Conservation (phyloP, 2,888 invertebrate genomes). For the Criorhina ranunculi region DNA sequence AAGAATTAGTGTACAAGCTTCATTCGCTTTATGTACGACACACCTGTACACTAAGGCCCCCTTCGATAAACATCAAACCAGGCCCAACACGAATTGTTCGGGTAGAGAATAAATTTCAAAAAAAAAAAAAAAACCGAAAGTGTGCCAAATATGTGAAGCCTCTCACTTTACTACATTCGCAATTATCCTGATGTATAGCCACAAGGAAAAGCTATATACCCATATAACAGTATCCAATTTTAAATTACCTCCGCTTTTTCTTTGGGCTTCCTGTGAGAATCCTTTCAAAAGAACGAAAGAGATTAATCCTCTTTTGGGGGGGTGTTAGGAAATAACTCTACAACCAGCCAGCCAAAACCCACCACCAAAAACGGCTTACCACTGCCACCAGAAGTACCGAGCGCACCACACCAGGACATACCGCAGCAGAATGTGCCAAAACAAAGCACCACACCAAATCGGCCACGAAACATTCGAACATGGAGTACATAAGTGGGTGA, state of each 20-base stretch:
- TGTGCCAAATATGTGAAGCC: conserved; percentile 7
- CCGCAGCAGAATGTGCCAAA: conserved; percentile 63
- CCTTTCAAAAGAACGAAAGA: conserved; percentile 71
- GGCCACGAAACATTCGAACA: conserved; percentile 64
- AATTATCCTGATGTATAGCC: conserved; percentile 74
- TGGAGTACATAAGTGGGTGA: conserved; percentile 52
- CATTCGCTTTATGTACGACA: conserved; percentile 10
- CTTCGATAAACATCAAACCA: conserved; percentile 31
- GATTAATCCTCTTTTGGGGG: conserved; percentile 64
- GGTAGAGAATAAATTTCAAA: conserved; percentile 31
- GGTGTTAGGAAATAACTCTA: conserved; percentile 35
- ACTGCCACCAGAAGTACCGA: conserved; percentile 31
- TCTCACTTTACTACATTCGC: conserved; percentile 56
- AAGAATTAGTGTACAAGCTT: conserved; percentile 25
- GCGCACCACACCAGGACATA: conserved; percentile 38
- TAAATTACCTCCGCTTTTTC: conserved; percentile 69
- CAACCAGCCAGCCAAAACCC: conserved; percentile 38
- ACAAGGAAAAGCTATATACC: conserved; percentile 22
- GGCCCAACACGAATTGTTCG: conserved; percentile 15
- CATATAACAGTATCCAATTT: conserved; percentile 55
- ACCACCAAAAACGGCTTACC: conserved; percentile 53
- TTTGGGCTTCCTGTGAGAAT: conserved; percentile 64
- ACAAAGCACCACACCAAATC: conserved; percentile 57
- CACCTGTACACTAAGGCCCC: conserved; percentile 12
- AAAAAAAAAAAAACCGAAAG: not conserved